Percentiles rank a stretch among this genome's conserved stretches.
These are phyloP conservation scores for Spatulosminthurus flaviceps DNA, from an alignment of 2,888 invertebrate species.

Conservation along the genomic window DNA sequence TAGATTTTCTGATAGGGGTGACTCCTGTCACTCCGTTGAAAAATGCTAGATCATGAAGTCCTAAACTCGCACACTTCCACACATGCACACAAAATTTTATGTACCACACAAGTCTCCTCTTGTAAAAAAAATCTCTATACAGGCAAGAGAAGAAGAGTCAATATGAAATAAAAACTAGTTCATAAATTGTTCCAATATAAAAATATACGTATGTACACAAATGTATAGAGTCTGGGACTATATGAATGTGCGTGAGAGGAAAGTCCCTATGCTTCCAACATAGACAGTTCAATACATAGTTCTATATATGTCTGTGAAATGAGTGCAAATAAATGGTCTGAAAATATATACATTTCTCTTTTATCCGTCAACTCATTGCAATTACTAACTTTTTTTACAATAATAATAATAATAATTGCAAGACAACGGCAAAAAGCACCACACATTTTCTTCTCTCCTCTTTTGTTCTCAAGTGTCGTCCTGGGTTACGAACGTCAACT, in stretches of 20 bases:
- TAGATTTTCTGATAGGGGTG: slow-evolving; percentile 42
- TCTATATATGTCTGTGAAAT: not conserved
- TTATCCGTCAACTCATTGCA: slow-evolving; percentile 14
- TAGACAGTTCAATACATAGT: no score
- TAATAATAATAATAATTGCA: not conserved
- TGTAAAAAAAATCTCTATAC: not conserved
- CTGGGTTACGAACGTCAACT: not conserved
- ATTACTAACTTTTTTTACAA: not conserved
- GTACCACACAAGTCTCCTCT: not conserved
- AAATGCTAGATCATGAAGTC: slow-evolving; percentile 47
- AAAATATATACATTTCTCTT: not conserved
- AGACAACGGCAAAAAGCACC: not conserved
- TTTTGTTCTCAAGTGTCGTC: not conserved
- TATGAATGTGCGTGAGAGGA: slow-evolving; percentile 6
- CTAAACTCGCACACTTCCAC: not conserved
- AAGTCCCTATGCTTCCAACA: no score
- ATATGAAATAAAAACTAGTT: not conserved
- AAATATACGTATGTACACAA: no score
- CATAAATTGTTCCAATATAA: not conserved
- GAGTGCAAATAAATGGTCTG: not conserved
- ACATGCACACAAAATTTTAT: not conserved
- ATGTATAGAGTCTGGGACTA: not conserved
- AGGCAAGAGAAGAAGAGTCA: not conserved
- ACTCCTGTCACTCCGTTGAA: slow-evolving; percentile 44
- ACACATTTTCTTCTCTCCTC: not conserved